Base-by-base conservation (phyloP, 2,797 vertebrate species). In the Borostomias antarcticus region DNA sequence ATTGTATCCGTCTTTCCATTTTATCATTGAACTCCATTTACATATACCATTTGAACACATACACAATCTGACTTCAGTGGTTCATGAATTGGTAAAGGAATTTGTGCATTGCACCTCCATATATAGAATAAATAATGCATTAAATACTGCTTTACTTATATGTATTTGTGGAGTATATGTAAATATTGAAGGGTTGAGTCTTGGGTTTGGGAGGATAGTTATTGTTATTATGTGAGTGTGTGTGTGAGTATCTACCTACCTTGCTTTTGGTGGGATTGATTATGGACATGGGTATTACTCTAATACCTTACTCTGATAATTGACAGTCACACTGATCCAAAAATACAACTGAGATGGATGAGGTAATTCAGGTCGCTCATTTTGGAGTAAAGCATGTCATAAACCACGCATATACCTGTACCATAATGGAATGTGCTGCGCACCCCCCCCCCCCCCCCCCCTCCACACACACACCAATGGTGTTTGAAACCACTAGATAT, bases 381-480 rank as follows among this genome's bases (percentile, higher is more conserved):
- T 29, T 57, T 58, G 72, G 61, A 69, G 75, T 73, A 75, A 66
- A 76, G 81, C 76, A 80, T 4, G 25, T 54, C 66, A 72, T 32
- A 17, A 7, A 17, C n/a, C 40, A 15, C n/a, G 26, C 35, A 40
- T 3, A 15, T 58, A 58, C 35, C 35, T 26, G 13, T 25, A 40
- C 23, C 11, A 25, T 5, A 58, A 11, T 40, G 33, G 26, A 47
- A 47, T 32, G 28, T 28, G 43, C 17, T 58, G 54, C 70, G 69
- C 69, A 77, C 69, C 2, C 82, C 76, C 61, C 33, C 74, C 84
- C 83, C 77, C 83, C 71, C 17, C 21, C 78, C 82, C 68, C 26
- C 21, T 74, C 68, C 68, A 43, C 62, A 72, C n/a, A n/a, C n/a
- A n/a, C n/a, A 59, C 58, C 66, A n/a, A n/a, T n/a, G n/a, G n/a